Conservation (phyloP, 92 coral and sea anemone genomes). For the Diadumene lineata region DNA sequence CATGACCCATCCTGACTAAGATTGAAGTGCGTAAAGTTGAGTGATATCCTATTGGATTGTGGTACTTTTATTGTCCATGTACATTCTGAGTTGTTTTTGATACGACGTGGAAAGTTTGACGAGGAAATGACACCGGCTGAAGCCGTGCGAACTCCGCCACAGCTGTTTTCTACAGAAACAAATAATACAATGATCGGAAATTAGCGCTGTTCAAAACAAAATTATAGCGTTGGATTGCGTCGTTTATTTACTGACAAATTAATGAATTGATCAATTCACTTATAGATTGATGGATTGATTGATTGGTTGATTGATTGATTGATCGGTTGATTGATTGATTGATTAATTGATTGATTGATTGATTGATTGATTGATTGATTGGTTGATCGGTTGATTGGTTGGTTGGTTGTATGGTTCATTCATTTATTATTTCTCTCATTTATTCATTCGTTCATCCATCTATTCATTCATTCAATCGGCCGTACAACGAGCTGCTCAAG, state of each 20-base stretch:
- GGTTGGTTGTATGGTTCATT: background rate
- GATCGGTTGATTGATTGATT: no score
- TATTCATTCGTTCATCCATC: constrained; percentile 2
- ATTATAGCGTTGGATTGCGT: no score
- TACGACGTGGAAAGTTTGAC: constrained; percentile 61
- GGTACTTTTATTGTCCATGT: constrained; percentile 61
- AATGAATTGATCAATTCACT: no score
- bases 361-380: no score
- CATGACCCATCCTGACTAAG: constrained; percentile 61
- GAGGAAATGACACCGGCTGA: constrained; percentile 85
- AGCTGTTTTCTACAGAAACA: constrained; percentile 43
- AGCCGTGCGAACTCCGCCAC: constrained; percentile 71
- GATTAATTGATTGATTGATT: no score
- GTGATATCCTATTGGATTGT: constrained; percentile 58
- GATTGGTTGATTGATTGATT: no score
- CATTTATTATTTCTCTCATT: constrained; percentile 1
- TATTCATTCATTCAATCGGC: constrained; percentile 10
- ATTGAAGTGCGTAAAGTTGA: constrained; percentile 76
- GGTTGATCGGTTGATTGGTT: no score
- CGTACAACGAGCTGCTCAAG: background rate
- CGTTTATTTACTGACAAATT: no score
- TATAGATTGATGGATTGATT: no score
- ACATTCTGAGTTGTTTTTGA: constrained; percentile 55
- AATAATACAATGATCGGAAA: no score
- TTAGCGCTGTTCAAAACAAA: no score